Conservation (phyloP, 2,797 vertebrate species). For the Chaetophractus vellerosus region DNA sequence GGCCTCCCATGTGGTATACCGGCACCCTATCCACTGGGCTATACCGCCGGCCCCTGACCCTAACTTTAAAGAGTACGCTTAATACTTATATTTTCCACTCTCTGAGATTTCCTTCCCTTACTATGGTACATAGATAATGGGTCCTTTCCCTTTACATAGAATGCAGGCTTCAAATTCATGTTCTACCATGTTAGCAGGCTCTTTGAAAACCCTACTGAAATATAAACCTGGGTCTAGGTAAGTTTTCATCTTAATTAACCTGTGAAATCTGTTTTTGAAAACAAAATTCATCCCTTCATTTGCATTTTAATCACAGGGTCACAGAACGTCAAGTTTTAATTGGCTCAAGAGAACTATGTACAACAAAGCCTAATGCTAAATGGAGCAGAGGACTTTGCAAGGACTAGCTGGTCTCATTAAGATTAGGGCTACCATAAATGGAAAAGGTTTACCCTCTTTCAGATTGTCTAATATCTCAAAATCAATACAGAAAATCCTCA, state of each 20-base stretch:
- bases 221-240: constrained; percentile 81
- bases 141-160: constrained; percentile 51
- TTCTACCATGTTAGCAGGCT: constrained; percentile 75
- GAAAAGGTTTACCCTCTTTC: constrained; percentile 24
- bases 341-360: constrained; percentile 85
- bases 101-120: constrained; percentile 4
- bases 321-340: constrained; percentile 91
- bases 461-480: constrained; percentile 10
- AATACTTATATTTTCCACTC: constrained; percentile 49
- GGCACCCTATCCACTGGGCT: too few species aligned
- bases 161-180: constrained; percentile 44
- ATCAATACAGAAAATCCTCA: constrained; percentile 68
- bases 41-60: too few species aligned
- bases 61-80: too few species aligned
- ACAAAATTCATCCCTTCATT: constrained; percentile 89
- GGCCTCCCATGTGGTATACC: too few species aligned
- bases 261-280: constrained; percentile 86
- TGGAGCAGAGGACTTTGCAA: constrained; percentile 74
- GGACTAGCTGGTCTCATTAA: constrained; percentile 77
- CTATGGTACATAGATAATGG: constrained; percentile 66
- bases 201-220: constrained; percentile 75
- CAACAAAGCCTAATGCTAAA: constrained; percentile 85
- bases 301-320: constrained; percentile 90
- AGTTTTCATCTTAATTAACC: constrained; percentile 89
- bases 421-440: constrained; percentile 55